Base-by-base conservation (phyloP, 2,888 invertebrate species). In the Steinernema carpocapsae region DNA sequence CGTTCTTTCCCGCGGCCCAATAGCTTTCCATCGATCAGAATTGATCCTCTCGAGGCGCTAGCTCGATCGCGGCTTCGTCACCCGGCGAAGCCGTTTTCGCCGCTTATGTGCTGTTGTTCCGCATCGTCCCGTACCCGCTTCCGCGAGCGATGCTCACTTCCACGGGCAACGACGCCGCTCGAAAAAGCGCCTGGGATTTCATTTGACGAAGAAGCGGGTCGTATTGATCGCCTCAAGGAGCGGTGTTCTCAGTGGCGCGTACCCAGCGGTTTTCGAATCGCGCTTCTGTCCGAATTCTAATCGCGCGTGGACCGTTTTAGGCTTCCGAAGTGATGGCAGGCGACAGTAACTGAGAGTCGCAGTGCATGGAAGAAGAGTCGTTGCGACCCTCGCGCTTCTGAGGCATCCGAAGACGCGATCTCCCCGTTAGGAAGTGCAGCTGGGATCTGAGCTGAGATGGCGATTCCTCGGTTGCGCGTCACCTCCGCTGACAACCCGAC, bases 401-500 rank as follows among this genome's bases (percentile, higher is more conserved):
- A 51, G 51, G 51, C 19, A 10, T n/a, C 19, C 51, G 51, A 51
- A 10, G 51, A 43, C 51, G 51, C 51, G 51, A 51, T 19, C n/a
- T 12, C 51, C 19, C 12, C 14, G 26, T 7, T 14, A 43, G 14
- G 14, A 14, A 43, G 14, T 43, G 10, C 14, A 14, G 7, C 14
- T 43, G 43, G 10, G 43, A 43, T 7, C 7, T 7, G 43, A 7
- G 7, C 19, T 12, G 56, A 3, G 43, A 75, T 75, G 76, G 76
- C 76, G 22, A 70, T 75, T 19, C 76, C 76, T 14, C 12, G 76
- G 29, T 26, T 75, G 74, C 82, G 84, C 77, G 80, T 82, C 46
- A 83, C 80, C 72, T 82, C 82, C 72, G 81, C 77, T 48, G 82
- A 83, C 75, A 83, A 84, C 70, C 79, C 80, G 26, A 74, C 82